phyloP scores from a whole-genome alignment of 2,888 invertebrate species.

The Druceiella hillmani region DNA sequence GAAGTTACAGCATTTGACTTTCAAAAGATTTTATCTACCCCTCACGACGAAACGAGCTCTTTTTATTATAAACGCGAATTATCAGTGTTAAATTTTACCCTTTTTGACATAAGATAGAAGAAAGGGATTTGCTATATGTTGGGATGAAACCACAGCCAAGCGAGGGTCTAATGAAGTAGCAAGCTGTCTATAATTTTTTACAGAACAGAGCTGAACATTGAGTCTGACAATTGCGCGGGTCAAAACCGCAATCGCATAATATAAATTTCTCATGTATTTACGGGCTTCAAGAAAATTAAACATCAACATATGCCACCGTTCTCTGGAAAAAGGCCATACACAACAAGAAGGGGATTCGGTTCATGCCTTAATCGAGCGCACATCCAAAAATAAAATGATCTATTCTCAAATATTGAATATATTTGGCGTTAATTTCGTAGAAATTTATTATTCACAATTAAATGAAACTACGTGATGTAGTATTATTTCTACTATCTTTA shows the following conservation, averaged over 20 bases:
- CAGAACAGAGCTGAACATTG: slow-evolving; percentile 21
- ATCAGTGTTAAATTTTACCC: slow-evolving; percentile 17
- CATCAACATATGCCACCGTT: slow-evolving; percentile 24
- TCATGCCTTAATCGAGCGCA: slow-evolving; percentile 23
- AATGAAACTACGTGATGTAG: too few relatives aligned
- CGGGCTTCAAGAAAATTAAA: slow-evolving; percentile 19
- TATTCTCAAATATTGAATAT: too few relatives aligned
- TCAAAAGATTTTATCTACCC: slow-evolving; percentile 19
- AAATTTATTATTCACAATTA: too few relatives aligned
- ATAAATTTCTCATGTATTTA: slow-evolving; percentile 24
- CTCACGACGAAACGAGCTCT: slow-evolving; percentile 17
- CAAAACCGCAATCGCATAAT: slow-evolving; percentile 26
- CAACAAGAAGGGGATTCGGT: slow-evolving; percentile 27
- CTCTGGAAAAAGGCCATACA: slow-evolving; percentile 26
- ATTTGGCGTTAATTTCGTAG: too few relatives aligned
- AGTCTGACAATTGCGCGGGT: slow-evolving; percentile 26
- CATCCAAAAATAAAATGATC: slow-evolving; percentile 9
- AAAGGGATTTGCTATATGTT: slow-evolving; percentile 22
- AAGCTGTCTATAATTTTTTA: slow-evolving; percentile 17
- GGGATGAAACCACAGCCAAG: slow-evolving; percentile 20
- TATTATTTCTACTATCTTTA: too few relatives aligned
- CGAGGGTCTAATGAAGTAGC: slow-evolving; percentile 22
- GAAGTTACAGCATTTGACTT: slow-evolving; percentile 19
- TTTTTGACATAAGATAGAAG: slow-evolving; percentile 14
- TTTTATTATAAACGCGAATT: slow-evolving; percentile 22